Evolutionary conservation across 2,113 vertebrate genomes (phyloP).

Genomic region (Pagrus major): DNA sequence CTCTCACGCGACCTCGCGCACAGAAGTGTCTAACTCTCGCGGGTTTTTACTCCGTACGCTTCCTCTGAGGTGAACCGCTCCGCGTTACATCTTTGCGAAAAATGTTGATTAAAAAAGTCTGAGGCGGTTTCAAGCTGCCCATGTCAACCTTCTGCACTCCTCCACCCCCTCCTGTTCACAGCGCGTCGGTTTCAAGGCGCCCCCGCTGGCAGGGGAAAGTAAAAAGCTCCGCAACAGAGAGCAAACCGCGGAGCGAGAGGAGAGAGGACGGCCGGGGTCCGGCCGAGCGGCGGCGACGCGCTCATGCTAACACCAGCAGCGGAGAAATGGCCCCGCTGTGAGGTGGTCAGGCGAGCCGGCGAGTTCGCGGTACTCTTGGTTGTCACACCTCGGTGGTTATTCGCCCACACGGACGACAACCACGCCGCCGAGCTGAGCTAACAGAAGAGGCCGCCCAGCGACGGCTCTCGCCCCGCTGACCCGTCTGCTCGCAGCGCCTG

Average conservation of each 20-base stretch:
- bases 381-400: neutral
- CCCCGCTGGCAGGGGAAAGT: slow-evolving; percentile 35
- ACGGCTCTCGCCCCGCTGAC: slow-evolving; percentile 34
- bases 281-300: neutral
- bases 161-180: slow-evolving; percentile 25
- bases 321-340: neutral
- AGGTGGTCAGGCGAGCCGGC: neutral
- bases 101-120: slow-evolving; percentile 77
- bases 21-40: neutral
- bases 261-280: neutral
- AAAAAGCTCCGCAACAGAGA: slow-evolving; percentile 1
- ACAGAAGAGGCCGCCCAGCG: slow-evolving; percentile 10
- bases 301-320: neutral
- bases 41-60: slow-evolving; percentile 31
- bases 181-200: slow-evolving; percentile 79
- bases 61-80: slow-evolving; percentile 45
- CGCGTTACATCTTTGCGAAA: slow-evolving; percentile 63
- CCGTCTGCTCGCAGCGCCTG: slow-evolving; percentile 42
- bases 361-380: neutral
- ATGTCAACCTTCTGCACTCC: neutral
- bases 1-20: slow-evolving; percentile 11
- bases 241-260: slow-evolving; percentile 8
- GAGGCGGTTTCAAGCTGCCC: slow-evolving; percentile 83
- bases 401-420: neutral
- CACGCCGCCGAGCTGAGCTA: neutral